These are phyloP conservation scores for Eupsilia transversa DNA, from an alignment of 2,888 invertebrate genomes.

Conservation along the genomic window DNA sequence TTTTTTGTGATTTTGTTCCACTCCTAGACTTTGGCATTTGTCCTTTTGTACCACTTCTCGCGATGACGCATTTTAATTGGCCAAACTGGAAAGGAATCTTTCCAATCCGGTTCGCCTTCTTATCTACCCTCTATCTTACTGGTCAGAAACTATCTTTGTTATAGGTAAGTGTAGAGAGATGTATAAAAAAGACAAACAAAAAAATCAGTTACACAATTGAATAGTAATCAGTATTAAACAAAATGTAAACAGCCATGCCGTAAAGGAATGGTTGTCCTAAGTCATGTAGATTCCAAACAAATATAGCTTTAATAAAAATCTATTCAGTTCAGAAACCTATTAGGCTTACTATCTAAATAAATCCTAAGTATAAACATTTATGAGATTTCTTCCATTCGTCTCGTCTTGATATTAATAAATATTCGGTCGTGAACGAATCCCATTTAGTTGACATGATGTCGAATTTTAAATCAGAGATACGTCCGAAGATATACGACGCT, in stretches of 20 bases:
- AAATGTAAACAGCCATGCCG: no score
- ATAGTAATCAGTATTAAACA: no score
- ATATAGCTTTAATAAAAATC: conserved; percentile 4
- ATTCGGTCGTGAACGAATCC: conserved; percentile 19
- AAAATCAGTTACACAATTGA: no score
- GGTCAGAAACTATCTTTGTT: no score
- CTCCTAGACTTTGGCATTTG: neutral
- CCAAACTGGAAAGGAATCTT: no score
- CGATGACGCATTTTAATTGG: no score
- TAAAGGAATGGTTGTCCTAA: neutral
- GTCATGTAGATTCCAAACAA: neutral
- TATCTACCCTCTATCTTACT: no score
- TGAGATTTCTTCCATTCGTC: conserved; percentile 18
- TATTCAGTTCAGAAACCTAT: conserved; percentile 1
- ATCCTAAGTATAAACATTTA: conserved; percentile 8
- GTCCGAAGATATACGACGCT: neutral
- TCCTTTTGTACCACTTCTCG: neutral
- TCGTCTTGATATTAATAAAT: conserved; percentile 7
- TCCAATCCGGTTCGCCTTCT: no score
- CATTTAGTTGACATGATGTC: conserved; percentile 23
- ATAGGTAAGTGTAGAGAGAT: no score
- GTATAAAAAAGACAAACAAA: no score
- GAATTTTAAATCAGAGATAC: conserved; percentile 4
- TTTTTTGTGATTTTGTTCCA: neutral
- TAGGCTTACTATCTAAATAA: neutral